Evolutionary conservation across 1,140 invertebrate species (phyloP).

Genomic region (Micrasema longulum): DNA sequence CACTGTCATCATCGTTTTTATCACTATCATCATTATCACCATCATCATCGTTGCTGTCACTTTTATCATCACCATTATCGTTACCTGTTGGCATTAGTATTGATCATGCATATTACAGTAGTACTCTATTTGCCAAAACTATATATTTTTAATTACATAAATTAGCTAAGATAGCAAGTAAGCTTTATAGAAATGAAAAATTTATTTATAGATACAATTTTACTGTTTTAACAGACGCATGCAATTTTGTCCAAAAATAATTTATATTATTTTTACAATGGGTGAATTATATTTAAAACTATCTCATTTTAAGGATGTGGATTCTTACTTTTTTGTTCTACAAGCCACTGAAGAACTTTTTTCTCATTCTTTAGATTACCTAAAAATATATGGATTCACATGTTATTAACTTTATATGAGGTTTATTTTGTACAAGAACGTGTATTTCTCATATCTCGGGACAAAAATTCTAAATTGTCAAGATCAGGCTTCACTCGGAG

Average conservation of each 20-base stretch:
- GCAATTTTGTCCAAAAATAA: conserved; percentile 31
- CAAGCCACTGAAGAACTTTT: conserved; percentile 94
- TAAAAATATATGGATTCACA: conserved; percentile 69
- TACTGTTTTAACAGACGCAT: conserved; percentile 31
- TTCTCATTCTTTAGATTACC: conserved; percentile 96
- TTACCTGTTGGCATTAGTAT: conserved; percentile 71
- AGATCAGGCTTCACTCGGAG: too few species aligned
- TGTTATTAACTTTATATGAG: conserved; percentile 1
- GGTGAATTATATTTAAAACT: conserved; percentile 48
- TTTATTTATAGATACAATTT: conserved; percentile 9
- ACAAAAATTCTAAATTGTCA: too few species aligned
- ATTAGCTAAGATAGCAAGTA: conserved; percentile 28
- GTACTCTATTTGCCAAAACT: conserved; percentile 20
- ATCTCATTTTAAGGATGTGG: conserved; percentile 65
- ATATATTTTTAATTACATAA: conserved; percentile 6
- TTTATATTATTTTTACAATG: too few species aligned
- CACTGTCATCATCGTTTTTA: conserved; percentile 58
- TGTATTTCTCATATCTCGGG: too few species aligned
- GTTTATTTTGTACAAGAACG: too few species aligned
- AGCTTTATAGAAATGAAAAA: conserved; percentile 9
- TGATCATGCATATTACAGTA: conserved; percentile 63
- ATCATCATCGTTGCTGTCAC: conserved; percentile 62
- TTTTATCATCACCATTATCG: conserved; percentile 64
- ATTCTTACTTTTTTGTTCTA: conserved; percentile 94
- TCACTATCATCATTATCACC: conserved; percentile 64